Base-by-base conservation (phyloP, 2,888 invertebrate species). In the Anarsia innoxiella region DNA sequence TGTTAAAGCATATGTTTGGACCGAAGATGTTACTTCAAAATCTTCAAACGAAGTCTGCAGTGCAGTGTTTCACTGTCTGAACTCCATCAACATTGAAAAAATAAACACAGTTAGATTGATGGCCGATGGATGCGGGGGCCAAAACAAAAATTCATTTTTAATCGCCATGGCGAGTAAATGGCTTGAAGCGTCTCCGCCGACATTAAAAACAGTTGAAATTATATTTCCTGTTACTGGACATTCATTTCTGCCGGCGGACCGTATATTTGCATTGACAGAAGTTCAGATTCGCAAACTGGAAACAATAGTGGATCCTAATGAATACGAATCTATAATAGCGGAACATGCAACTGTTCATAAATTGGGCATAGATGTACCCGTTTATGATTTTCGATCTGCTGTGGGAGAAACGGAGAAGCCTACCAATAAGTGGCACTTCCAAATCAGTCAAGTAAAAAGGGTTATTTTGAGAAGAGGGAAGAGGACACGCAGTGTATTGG, bases 61-160 rank as follows among this genome's bases (percentile, higher is more conserved):
- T 14, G 32, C 27, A 13, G 36, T 44, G 23, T 41, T 41, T 31
- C 44, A 59, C 37, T 36, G 45, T 13, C 38, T 60, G 11, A 37
- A 37, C 34, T 25, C 25, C 3, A 2, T 25, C 8, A 3, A 25
- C 25, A 9, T n/a, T 25, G 25, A 25, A 25, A 25, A 25, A 3
- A 25, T 9, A 25, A 25, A 25, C 8, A 19, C 19, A 5, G 8
- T 19, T 19, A 3, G 8, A 19, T 19, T 19, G 11, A 37, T 56
- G 12, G 46, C 54, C n/a, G 19, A 19, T 19, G 19, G 19, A 19
- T 19, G 19, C 19, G 19, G 19, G 3, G 19, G 4, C 19, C 19
- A 64, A 45, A 62, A 58, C 35, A 59, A 57, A 42, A 61, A 59
- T 43, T 41, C 41, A 6, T 52, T 43, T 6, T 40, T 59, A 41